phyloP scores from a whole-genome alignment of 2,888 invertebrate species.

The Rapana venosa region DNA sequence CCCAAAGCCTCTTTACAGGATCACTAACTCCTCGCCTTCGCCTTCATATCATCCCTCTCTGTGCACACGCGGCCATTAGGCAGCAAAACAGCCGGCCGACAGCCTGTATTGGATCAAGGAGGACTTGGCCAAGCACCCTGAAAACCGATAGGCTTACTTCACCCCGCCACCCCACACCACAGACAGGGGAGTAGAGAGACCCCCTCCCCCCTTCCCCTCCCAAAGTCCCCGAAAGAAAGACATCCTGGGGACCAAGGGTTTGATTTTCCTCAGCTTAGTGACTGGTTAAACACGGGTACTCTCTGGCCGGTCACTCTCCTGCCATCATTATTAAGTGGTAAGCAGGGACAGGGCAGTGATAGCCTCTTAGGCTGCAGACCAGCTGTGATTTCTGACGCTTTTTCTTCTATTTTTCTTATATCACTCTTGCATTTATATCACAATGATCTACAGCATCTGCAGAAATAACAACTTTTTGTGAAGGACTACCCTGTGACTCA shows the following conservation, averaged over 20 bases:
- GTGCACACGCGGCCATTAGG: not conserved
- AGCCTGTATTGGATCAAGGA: not conserved
- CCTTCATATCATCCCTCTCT: not conserved
- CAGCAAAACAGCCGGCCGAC: not conserved
- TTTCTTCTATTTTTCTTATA: no score
- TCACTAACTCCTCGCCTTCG: not conserved
- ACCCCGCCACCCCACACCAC: not conserved
- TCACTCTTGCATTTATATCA: no score
- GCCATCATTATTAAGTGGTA: no score
- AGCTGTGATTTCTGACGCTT: no score
- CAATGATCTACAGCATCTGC: no score
- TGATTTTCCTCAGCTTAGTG: not conserved
- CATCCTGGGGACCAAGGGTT: not conserved
- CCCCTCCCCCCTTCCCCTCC: not conserved
- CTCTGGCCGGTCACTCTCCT: no score
- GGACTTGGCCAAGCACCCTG: not conserved
- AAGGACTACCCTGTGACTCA: no score
- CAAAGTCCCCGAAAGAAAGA: not conserved
- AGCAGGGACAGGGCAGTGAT: no score
- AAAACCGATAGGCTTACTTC: not conserved
- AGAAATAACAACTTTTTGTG: no score
- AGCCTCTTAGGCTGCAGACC: no score
- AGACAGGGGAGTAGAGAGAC: not conserved
- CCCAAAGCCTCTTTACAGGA: not conserved
- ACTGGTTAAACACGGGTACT: no score